Base-by-base conservation (phyloP, 2,113 vertebrate species). In the Monopterus albus region DNA sequence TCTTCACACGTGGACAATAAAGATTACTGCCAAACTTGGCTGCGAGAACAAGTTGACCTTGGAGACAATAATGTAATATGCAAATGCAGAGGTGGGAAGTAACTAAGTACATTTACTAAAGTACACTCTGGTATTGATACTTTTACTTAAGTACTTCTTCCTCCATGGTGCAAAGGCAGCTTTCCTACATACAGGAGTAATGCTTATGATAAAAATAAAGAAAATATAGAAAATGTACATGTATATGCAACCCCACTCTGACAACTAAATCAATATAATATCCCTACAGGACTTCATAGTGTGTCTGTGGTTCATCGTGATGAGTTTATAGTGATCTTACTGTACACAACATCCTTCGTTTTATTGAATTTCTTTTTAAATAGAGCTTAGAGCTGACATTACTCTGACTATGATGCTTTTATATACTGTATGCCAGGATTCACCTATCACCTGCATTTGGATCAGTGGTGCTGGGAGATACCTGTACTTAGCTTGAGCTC, bases 231-330 rank as follows among this genome's bases (percentile, higher is more conserved):
- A n/a, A n/a, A n/a, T n/a, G n/a, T n/a, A n/a, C n/a, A n/a, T n/a
- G n/a, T n/a, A n/a, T n/a, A 36, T 47, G 43, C 61, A 31, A 36
- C 29, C 10, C 36, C 26, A 17, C 21, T 28, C 56, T 61, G 64
- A 81, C 42, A 71, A 45, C 42, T 71, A n/a, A 81, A 83, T 81
- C 83, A 63, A 83, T 83, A 57, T 11, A 33, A 55, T 55, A 40
- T 50, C 40, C 61, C 59, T 40, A 28, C 57, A 47, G 72, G 68
- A 78, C 39, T 33, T 75, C 40, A 56, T 10, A n/a, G 50, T 42
- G 25, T 43, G 56, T 47, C 56, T 55, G 29, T 59, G 43, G 39
- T 55, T 81, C 23, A 63, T n/a, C 43, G 47, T 2, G 52, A 61
- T 68, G 62, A 64, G 62, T 78, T 69, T 62, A 64, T 51, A 39